Evolutionary conservation across 1,140 invertebrate species (phyloP).

Genomic region (Meloidogyne exigua): DNA sequence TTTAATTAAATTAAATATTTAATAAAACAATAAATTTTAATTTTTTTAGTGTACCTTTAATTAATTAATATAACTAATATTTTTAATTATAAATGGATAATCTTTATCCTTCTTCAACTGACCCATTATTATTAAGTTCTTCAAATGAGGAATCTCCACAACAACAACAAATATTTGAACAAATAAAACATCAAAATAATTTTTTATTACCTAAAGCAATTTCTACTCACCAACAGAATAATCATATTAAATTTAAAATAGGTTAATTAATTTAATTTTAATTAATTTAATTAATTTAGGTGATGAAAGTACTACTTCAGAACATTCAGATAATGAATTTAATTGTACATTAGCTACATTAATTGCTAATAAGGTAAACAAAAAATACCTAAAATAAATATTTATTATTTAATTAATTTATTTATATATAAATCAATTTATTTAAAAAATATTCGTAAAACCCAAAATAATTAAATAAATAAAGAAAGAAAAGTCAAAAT

Average conservation of each 20-base stretch:
- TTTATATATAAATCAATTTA: too few species aligned
- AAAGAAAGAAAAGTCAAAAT: background rate
- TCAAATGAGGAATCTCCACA: background rate
- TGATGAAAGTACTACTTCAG: background rate
- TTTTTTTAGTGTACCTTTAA: too few species aligned
- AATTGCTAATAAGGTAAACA: background rate
- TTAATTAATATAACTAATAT: too few species aligned
- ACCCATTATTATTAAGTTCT: constrained; percentile 4
- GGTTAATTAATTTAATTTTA: background rate
- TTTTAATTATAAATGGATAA: background rate
- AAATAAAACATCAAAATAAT: background rate
- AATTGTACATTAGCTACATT: background rate
- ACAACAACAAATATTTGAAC: background rate
- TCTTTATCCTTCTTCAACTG: constrained; percentile 4
- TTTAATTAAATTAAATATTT: too few species aligned
- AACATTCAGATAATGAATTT: background rate
- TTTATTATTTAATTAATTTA: too few species aligned
- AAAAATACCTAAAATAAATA: background rate
- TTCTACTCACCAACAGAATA: background rate
- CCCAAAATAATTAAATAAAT: too few species aligned
- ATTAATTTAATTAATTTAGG: background rate
- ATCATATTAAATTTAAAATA: background rate
- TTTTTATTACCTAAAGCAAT: background rate
- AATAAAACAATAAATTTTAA: too few species aligned
- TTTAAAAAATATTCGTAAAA: too few species aligned